A percentile compares a stretch with the other conserved stretches of the same genome.
phyloP scores from a whole-genome alignment of 2,113 vertebrate genomes.

The Cynocephalus volans region DNA sequence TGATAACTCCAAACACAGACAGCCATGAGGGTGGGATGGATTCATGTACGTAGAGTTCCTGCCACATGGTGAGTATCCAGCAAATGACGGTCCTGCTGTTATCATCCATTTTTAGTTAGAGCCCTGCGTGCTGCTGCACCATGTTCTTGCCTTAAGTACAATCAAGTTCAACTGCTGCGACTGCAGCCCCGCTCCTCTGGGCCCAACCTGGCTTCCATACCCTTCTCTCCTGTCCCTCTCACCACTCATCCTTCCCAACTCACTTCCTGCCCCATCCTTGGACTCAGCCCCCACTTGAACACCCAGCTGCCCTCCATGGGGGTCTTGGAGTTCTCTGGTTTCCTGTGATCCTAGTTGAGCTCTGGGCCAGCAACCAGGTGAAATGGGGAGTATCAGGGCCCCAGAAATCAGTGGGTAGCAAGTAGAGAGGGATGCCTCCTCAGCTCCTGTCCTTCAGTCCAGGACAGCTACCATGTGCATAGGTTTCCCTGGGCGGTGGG shows the following conservation, averaged over 20 bases:
- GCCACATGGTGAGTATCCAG: not conserved
- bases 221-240: not conserved
- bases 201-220: not conserved
- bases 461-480: not conserved
- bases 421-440: not conserved
- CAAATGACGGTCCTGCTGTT: rapidly evolving
- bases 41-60: rapidly evolving
- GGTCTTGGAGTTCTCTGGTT: not conserved
- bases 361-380: not conserved
- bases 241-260: not conserved
- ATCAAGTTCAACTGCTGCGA: rapidly evolving
- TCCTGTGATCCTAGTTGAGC: not conserved
- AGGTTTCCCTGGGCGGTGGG: not conserved
- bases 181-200: not conserved
- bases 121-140: rapidly evolving
- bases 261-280: not conserved
- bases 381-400: not conserved
- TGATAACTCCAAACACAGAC: not conserved
- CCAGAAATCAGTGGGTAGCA: not conserved
- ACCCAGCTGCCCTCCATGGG: not conserved
- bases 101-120: rapidly evolving
- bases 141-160: no score
- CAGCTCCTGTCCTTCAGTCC: not conserved
- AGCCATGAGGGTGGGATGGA: not conserved
- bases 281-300: not conserved